Percentiles rank a stretch among this genome's conserved stretches.
Evolutionary conservation across 2,888 invertebrate genomes (phyloP).

Genomic region (Pristionchus japonicus): DNA sequence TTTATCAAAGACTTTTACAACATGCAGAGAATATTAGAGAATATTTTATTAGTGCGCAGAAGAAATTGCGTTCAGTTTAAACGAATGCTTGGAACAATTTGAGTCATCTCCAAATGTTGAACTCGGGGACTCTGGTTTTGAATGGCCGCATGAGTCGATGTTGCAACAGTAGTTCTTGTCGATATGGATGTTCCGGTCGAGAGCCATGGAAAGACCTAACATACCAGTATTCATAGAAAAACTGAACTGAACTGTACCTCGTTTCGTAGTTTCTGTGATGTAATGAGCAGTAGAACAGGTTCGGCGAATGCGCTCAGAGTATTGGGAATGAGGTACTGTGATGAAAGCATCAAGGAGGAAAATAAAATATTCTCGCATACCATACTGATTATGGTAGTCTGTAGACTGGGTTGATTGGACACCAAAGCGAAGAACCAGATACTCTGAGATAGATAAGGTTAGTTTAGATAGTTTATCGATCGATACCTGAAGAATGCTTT

Average conservation of each 20-base stretch:
- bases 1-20: too few relatives aligned
- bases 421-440: not conserved
- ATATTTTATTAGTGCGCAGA: too few relatives aligned
- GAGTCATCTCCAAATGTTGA: not conserved
- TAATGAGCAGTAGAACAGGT: not conserved
- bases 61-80: not conserved
- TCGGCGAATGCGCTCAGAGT: not conserved
- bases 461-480: not conserved
- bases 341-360: not conserved
- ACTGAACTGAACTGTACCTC: too few relatives aligned
- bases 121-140: not conserved
- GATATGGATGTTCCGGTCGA: not conserved
- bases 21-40: too few relatives aligned
- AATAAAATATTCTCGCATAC: not conserved
- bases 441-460: not conserved
- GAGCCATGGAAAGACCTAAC: not conserved
- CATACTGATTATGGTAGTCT: not conserved
- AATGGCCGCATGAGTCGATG: not conserved
- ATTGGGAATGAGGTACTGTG: not conserved
- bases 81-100: not conserved
- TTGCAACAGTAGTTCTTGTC: not conserved
- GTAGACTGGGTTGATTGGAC: not conserved
- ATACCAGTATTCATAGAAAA: too few relatives aligned
- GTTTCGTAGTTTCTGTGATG: not conserved
- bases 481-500: not conserved